A percentile compares a stretch with the other conserved stretches of the same genome.
These are phyloP conservation scores for Heliocidaris tuberculata DNA, from an alignment of 35 echinoderm and acorn worm species.

Conservation along the genomic window DNA sequence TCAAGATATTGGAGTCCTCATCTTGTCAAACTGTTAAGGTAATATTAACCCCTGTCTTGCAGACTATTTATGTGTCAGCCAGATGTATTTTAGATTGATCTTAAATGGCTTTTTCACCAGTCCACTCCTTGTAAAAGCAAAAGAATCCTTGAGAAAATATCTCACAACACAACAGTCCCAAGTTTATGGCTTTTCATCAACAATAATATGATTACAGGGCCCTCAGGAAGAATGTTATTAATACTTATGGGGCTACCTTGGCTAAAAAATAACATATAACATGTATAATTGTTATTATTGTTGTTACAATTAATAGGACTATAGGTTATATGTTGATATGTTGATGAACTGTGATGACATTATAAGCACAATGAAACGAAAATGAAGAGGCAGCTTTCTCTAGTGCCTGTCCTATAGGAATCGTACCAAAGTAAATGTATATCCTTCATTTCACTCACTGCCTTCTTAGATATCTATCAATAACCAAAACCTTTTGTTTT, in stretches of 20 bases:
- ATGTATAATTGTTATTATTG: too few species aligned
- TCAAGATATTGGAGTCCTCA: constrained; percentile 74
- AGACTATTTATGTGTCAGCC: neutral
- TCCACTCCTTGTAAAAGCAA: too few species aligned
- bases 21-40: constrained; percentile 62
- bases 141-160: too few species aligned
- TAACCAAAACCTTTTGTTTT: neutral
- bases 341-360: neutral
- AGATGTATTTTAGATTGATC: too few species aligned
- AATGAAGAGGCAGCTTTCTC: neutral
- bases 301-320: neutral
- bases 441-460: neutral
- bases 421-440: neutral
- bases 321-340: neutral
- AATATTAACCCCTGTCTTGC: neutral
- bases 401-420: neutral
- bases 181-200: too few species aligned
- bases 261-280: too few species aligned
- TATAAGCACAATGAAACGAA: too few species aligned
- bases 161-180: too few species aligned
- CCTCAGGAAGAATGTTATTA: too few species aligned
- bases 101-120: too few species aligned
- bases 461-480: constrained; percentile 18
- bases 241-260: too few species aligned
- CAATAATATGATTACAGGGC: too few species aligned